Percentiles rank a stretch among this genome's conserved stretches.
These are phyloP conservation scores for Hydropsyche betteni DNA, from an alignment of 2,888 invertebrate species.

Conservation along the genomic window DNA sequence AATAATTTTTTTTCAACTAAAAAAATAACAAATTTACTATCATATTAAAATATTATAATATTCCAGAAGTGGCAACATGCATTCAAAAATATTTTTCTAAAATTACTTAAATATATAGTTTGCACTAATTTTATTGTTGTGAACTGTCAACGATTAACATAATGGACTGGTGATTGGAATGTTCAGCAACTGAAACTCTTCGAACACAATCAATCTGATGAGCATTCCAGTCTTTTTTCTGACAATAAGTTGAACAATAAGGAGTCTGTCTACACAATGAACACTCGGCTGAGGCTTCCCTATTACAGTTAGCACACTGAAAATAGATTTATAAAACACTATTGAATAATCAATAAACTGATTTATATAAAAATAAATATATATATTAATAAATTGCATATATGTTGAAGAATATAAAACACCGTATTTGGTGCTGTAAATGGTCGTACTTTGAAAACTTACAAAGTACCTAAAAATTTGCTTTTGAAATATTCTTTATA, in stretches of 20 bases:
- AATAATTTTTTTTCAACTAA: too few relatives aligned
- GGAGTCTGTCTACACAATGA: conserved; percentile 86
- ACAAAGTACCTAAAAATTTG: too few relatives aligned
- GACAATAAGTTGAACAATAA: conserved; percentile 90
- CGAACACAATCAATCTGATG: conserved; percentile 87
- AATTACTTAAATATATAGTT: too few relatives aligned
- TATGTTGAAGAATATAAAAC: too few relatives aligned
- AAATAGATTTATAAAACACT: conserved; percentile 38
- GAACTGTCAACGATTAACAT: conserved; percentile 87
- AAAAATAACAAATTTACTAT: too few relatives aligned
- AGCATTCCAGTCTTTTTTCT: conserved; percentile 88
- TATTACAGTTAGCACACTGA: conserved; percentile 89
- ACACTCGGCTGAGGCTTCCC: conserved; percentile 88
- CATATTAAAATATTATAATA: too few relatives aligned
- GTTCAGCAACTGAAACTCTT: conserved; percentile 66
- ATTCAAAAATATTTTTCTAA: too few relatives aligned
- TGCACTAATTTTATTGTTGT: conserved; percentile 61
- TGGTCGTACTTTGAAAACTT: too few relatives aligned
- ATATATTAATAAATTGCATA: too few relatives aligned
- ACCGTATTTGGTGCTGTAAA: neutral
- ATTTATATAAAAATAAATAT: neutral
- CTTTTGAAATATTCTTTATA: too few relatives aligned
- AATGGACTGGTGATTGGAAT: conserved; percentile 74
- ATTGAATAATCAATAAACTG: neutral
- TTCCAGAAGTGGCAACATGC: too few relatives aligned